Conservation (phyloP, 2,888 invertebrate species). For the Tuberolachnus salignus region DNA sequence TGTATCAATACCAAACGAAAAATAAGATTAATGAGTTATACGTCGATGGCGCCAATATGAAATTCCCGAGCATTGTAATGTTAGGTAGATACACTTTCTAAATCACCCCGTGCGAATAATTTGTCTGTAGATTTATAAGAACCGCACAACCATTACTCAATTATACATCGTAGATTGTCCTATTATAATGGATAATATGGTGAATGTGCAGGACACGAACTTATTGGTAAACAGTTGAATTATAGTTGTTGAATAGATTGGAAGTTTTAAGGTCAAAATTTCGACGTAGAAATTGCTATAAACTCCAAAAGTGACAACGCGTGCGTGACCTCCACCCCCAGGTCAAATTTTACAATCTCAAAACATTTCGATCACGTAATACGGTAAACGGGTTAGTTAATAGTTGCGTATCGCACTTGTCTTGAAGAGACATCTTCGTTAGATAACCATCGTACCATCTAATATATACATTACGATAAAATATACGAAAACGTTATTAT, state of each 20-base stretch:
- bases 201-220: neutral
- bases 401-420: neutral
- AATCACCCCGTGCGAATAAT: conserved; percentile 1
- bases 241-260: neutral
- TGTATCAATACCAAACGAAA: neutral
- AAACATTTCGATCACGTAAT: conserved; percentile 44
- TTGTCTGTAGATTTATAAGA: conserved; percentile 5
- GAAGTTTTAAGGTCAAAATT: conserved; percentile 28
- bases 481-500: neutral
- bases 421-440: conserved; percentile 4
- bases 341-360: conserved; percentile 8
- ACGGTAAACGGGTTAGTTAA: conserved; percentile 41
- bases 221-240: neutral
- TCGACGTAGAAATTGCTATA: neutral
- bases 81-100: conserved; percentile 29
- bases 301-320: conserved; percentile 15
- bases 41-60: conserved; percentile 21
- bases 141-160: neutral
- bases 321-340: neutral
- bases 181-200: neutral
- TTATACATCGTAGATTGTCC: no score
- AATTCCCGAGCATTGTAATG: conserved; percentile 24
- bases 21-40: neutral
- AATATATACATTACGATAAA: neutral
- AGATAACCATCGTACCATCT: conserved; percentile 17